Conservation (phyloP, 2,888 invertebrate species). For the Lysandra coridon region DNA sequence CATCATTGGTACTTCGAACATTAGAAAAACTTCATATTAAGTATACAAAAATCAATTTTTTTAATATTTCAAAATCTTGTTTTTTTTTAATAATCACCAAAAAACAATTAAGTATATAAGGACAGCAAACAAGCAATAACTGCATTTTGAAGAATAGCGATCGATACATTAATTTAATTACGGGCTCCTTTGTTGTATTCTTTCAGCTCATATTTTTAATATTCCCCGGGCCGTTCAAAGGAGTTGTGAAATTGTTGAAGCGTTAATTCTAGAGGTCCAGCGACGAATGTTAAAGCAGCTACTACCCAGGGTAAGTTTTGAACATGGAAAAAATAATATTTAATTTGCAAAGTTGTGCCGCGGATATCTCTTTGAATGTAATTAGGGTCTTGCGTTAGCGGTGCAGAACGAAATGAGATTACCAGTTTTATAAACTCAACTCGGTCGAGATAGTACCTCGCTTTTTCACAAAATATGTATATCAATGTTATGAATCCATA, state of each 20-base stretch:
- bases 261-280: constrained; percentile 78
- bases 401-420: constrained; percentile 29
- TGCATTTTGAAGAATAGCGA: background rate
- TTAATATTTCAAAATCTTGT: too few relatives aligned
- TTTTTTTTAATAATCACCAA: too few relatives aligned
- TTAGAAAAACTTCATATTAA: too few relatives aligned
- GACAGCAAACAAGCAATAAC: constrained; percentile 1
- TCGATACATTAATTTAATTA: constrained; percentile 29
- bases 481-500: background rate
- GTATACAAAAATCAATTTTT: too few relatives aligned
- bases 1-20: too few relatives aligned
- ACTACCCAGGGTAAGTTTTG: constrained; percentile 53
- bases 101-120: background rate
- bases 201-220: constrained; percentile 56
- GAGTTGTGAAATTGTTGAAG: constrained; percentile 79
- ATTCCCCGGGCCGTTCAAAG: constrained; percentile 69
- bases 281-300: constrained; percentile 75
- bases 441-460: background rate
- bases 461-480: background rate
- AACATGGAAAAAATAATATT: constrained; percentile 64
- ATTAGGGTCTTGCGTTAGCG: constrained; percentile 42
- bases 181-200: constrained; percentile 25
- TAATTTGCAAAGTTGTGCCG: constrained; percentile 58
- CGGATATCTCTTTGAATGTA: constrained; percentile 50
- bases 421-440: constrained; percentile 24